Evolutionary conservation across 2,113 vertebrate genomes (phyloP), one percentile per base, ranked within the genome.

Genomic region (Cardinalis cardinalis): DNA sequence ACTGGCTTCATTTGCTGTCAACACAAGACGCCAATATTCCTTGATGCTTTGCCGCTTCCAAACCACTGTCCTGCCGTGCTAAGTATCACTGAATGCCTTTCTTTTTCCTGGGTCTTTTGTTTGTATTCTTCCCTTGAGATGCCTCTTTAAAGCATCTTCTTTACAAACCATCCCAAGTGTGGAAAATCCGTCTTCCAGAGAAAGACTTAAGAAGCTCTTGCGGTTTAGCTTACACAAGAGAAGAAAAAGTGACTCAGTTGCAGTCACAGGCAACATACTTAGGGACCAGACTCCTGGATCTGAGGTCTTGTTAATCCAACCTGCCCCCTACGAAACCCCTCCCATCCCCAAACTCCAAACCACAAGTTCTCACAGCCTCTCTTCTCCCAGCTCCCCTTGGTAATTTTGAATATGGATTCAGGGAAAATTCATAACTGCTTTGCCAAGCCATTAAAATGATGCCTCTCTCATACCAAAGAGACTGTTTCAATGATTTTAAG

Each of bases 241-340:
- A 82, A 85, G n/a, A 89, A 6, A 64, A 9, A 66, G 32, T 44
- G 56, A 75, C 44, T 82, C 60, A 51, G 21, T 25, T 3, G 2
- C 32, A 64, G 43, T 31, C 25, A 3, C 0, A 3, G 31, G 16
- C 56, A 41, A 36, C 1, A 2, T 36, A 64, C 23, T 43, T 65
- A 23, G 19, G 23, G 49, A 82, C 32, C 25, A 52, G 49, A 65
- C 9, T 79, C 70, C 58, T 52, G 43, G 31, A 64, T 51, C 12
- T 34, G 43, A 93, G 46, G 25, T 51, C 21, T 64, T 71, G 14
- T 71, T 75, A 75, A 49, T 68, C 21, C n/a, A 75, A 5, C 3
- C 21, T 38, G 23, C 3, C 10, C 3, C 5, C 1, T 8, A 6
- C 5, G 6, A n/a, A 82, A 2, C 2, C 10, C 8, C 5, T 29